phyloP scores from a whole-genome alignment of 2,113 vertebrate genomes.

The Calonectris borealis region DNA sequence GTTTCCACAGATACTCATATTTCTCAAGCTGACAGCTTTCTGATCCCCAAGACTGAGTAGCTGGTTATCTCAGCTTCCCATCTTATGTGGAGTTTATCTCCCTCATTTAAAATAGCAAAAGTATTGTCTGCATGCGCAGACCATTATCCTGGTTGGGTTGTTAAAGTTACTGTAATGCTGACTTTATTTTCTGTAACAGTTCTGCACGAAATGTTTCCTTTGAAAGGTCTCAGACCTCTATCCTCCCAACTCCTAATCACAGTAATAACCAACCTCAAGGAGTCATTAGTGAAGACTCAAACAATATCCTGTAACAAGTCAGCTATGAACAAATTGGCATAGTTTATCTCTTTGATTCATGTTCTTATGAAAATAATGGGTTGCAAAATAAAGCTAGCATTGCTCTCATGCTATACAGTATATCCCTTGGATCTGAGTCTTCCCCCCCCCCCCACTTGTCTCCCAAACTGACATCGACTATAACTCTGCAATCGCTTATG shows the following conservation, averaged over 20 bases:
- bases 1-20: background rate
- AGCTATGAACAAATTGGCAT: constrained; percentile 66
- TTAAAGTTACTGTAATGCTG: constrained; percentile 65
- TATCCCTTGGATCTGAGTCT: constrained; percentile 3
- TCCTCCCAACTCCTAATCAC: constrained; percentile 71
- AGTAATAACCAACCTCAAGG: constrained; percentile 71
- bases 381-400: constrained; percentile 58
- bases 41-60: constrained; percentile 42
- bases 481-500: background rate
- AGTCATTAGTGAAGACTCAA: constrained; percentile 70
- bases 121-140: background rate
- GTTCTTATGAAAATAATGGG: constrained; percentile 65
- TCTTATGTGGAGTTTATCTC: constrained; percentile 32
- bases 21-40: constrained; percentile 33
- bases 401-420: constrained; percentile 9
- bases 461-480: constrained; percentile 13
- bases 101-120: constrained; percentile 56
- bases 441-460: background rate
- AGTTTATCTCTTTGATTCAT: constrained; percentile 68
- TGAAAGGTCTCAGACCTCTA: constrained; percentile 69
- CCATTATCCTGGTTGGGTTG: constrained; percentile 58
- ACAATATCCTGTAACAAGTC: constrained; percentile 66
- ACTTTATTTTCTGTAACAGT: constrained; percentile 68
- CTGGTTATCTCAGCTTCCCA: constrained; percentile 32
- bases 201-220: constrained; percentile 70